phyloP scores from a whole-genome alignment of 2,888 invertebrate species.

The Cordilura impudica region DNA sequence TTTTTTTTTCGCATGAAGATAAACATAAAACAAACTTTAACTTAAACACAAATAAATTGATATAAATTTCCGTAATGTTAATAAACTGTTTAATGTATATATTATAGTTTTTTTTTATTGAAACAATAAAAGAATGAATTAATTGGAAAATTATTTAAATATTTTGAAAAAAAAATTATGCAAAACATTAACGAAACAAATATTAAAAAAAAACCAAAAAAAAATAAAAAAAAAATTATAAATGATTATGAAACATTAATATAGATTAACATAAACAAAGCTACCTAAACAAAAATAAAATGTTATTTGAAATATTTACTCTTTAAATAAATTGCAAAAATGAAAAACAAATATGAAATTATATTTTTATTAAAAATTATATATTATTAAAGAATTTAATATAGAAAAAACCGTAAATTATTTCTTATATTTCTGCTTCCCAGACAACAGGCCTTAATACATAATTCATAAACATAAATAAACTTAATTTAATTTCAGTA shows the following conservation, averaged over 20 bases:
- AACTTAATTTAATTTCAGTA: background rate
- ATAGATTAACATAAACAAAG: background rate
- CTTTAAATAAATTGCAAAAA: background rate
- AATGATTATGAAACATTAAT: constrained; percentile 4
- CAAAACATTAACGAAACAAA: background rate
- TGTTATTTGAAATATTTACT: background rate
- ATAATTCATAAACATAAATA: background rate
- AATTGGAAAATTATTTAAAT: background rate
- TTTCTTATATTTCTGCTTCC: background rate
- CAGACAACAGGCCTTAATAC: background rate
- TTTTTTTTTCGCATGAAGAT: too few relatives aligned
- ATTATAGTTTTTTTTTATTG: background rate
- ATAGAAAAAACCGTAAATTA: background rate
- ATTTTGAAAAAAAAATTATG: background rate
- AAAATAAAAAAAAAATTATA: background rate
- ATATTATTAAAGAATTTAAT: background rate
- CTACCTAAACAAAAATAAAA: background rate
- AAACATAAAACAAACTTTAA: too few relatives aligned
- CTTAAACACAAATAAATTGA: constrained; percentile 6
- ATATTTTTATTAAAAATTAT: background rate
- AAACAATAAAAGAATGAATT: constrained; percentile 2
- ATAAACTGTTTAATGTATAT: background rate
- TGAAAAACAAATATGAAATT: background rate
- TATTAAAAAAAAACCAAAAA: background rate
- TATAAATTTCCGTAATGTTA: background rate